Evolutionary conservation across 2,888 invertebrate species (phyloP).

Genomic region (Tupiocoris notatus): DNA sequence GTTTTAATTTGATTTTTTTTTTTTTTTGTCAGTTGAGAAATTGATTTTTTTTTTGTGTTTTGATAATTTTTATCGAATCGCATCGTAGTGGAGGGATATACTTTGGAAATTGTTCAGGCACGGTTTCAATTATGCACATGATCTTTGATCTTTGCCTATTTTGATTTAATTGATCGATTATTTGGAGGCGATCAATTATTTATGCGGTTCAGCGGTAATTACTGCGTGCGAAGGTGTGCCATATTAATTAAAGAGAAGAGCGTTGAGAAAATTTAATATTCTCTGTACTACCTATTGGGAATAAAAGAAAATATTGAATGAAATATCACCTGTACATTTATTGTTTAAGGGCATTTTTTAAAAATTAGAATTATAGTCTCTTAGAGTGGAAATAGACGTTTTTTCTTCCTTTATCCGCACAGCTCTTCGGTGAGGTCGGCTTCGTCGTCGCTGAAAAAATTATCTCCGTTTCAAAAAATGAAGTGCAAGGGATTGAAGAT

Average conservation of each 20-base stretch:
- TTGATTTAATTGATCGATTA: neutral
- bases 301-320: conserved; percentile 28
- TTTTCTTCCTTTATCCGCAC: conserved; percentile 2
- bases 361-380: conserved; percentile 43
- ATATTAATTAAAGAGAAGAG: conserved; percentile 40
- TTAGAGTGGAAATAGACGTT: conserved; percentile 24
- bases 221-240: conserved; percentile 45
- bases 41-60: neutral
- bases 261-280: conserved; percentile 39
- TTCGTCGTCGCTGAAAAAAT: conserved; percentile 59
- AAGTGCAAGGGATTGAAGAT: too few species aligned
- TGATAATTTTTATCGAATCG: neutral
- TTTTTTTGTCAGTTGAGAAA: too few species aligned
- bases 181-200: neutral
- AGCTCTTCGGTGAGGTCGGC: conserved; percentile 53
- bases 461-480: too few species aligned
- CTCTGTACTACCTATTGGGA: too few species aligned
- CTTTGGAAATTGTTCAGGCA: conserved; percentile 9
- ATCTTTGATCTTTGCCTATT: conserved; percentile 2
- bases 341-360: conserved; percentile 47
- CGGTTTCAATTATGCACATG: neutral
- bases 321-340: conserved; percentile 41
- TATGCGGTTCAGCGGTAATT: neutral
- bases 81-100: conserved; percentile 4
- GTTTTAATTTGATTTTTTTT: too few species aligned